Evolutionary conservation across 92 coral and sea anemone genomes (phyloP), one percentile per base, ranked within the genome.

Genomic region (Diadumene lineata): DNA sequence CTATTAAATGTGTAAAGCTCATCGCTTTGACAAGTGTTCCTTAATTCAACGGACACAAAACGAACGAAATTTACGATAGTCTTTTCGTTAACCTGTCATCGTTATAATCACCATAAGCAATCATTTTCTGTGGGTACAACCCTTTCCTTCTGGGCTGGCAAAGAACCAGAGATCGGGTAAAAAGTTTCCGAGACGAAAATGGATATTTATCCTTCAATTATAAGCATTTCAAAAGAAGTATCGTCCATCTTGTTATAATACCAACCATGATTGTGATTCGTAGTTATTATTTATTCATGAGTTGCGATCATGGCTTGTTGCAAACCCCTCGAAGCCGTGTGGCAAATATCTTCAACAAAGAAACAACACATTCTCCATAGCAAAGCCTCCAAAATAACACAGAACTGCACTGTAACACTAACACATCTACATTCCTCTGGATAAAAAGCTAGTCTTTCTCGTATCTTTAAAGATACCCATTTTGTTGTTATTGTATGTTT

Each of bases 1-100:
- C 93, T 43, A 91, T 69, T 30, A 86, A 87, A 78, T 91, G 90
- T 48, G 84, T 80, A 74, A 91, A 91, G 60, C 87, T 85, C 97
- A 91, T 91, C 70, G 26, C 85, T 50, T 21, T 27, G 10, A 23
- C 58, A 53, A 3, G 19, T 21, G 58, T 3, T 15, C 58, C 58
- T 23, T 3, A 53, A 4, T 13, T 3, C 3, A 53, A 53, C 6
- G 18, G 58, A 53, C 58, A 53, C 58, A 23, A 16, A 53, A 15
- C 7, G 6, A 38, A 38, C 48, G 7, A 21, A 23, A 16, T 15
- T 53, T 53, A 28, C 31, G 68, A 62, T 62, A 28, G 31, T 28
- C 31, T 19, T 43, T 29, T 43, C 27, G 31, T 62, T 23, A 30
- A 28, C 27, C 43, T 30, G 38, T 62, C 68, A 62, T 53, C 58